Conservation (phyloP, 1,140 invertebrate species). For the Orius laevigatus region DNA sequence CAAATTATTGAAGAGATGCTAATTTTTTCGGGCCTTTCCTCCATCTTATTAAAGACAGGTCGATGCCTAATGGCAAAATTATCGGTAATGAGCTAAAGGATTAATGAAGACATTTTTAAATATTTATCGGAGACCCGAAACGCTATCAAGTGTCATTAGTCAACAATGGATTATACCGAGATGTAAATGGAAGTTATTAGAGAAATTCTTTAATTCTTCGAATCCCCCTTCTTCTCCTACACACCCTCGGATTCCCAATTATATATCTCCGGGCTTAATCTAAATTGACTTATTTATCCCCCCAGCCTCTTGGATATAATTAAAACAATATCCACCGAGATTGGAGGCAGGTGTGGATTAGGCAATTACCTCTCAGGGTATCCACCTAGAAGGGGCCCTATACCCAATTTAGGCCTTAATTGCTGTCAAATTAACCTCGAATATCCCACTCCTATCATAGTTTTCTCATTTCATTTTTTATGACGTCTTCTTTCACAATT, state of each 20-base stretch:
- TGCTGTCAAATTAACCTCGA: conserved; percentile 6
- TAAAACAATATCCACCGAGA: conserved; percentile 6
- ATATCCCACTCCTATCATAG: conserved; percentile 4
- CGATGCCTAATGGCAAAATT: neutral
- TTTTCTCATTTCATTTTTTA: conserved; percentile 2
- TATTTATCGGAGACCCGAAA: conserved; percentile 1
- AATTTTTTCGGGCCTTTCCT: neutral
- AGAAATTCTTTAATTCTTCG: neutral
- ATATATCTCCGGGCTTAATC: conserved; percentile 9
- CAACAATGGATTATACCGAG: neutral
- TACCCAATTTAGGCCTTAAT: conserved; percentile 6
- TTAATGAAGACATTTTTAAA: neutral
- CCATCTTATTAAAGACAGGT: neutral
- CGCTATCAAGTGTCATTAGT: conserved; percentile 6
- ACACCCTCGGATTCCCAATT: conserved; percentile 6
- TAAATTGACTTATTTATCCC: conserved; percentile 16
- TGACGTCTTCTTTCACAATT: neutral
- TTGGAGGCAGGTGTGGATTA: conserved; percentile 14
- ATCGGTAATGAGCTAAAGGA: neutral
- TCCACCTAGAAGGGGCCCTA: neutral
- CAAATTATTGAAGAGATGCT: neutral
- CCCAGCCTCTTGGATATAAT: conserved; percentile 4
- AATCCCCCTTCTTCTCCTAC: neutral
- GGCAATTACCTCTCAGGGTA: conserved; percentile 15
- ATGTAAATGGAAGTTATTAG: neutral